These are phyloP conservation scores for Slavum lentiscoides DNA, from an alignment of 2,888 invertebrate genomes.

Conservation along the genomic window DNA sequence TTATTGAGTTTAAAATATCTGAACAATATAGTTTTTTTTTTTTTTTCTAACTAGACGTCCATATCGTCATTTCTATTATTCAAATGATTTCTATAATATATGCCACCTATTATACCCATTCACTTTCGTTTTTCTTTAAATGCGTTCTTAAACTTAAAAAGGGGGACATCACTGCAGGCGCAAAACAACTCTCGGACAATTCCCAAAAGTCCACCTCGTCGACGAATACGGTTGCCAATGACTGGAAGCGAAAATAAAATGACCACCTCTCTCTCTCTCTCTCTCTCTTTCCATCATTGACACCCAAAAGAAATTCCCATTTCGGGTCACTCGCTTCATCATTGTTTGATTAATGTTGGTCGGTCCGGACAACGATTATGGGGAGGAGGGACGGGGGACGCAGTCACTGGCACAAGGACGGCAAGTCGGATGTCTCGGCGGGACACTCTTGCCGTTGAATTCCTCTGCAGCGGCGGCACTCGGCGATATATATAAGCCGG, in stretches of 20 bases:
- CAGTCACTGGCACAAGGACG: neutral
- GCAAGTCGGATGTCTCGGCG: slow-evolving; percentile 34
- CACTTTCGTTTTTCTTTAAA: slow-evolving; percentile 5
- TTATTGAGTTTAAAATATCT: no score
- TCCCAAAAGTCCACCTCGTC: slow-evolving; percentile 27
- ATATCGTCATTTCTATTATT: neutral
- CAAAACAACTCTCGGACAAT: slow-evolving; percentile 8
- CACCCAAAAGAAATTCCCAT: slow-evolving; percentile 47
- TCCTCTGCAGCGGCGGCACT: slow-evolving; percentile 33
- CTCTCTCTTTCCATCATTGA: slow-evolving; percentile 41
- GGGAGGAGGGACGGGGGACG: neutral
- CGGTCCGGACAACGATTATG: slow-evolving; percentile 3
- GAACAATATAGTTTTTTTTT: no score
- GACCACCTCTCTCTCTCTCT: neutral
- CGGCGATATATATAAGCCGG: slow-evolving; percentile 30
- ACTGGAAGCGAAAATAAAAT: slow-evolving; percentile 43
- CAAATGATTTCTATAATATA: no score
- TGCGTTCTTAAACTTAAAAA: neutral
- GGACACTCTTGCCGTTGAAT: slow-evolving; percentile 44
- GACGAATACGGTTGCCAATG: slow-evolving; percentile 35
- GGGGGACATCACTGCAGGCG: neutral
- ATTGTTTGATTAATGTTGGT: slow-evolving; percentile 51
- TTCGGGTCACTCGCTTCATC: slow-evolving; percentile 25
- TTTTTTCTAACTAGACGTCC: neutral
- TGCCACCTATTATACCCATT: neutral